Conservation (phyloP, 2,888 invertebrate genomes). For the Andricus quercusramuli region DNA sequence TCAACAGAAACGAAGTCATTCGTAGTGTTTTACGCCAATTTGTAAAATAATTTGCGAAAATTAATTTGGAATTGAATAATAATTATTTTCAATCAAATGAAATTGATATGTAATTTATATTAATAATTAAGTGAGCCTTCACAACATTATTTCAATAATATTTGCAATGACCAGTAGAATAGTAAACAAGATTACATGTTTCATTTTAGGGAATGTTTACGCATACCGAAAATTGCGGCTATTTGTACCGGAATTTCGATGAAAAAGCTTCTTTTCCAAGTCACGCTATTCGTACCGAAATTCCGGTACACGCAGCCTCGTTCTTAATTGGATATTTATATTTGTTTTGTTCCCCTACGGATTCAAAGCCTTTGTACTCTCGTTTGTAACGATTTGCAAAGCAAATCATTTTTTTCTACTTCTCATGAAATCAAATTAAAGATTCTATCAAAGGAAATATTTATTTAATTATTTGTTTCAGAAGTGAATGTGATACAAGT, state of each 20-base stretch:
- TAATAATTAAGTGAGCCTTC: not conserved
- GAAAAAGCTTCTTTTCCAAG: too few relatives aligned
- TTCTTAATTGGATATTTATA: not conserved
- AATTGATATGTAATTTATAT: not conserved
- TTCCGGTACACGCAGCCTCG: too few relatives aligned
- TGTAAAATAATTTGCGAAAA: not conserved
- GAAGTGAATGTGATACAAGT: not conserved
- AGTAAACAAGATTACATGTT: not conserved
- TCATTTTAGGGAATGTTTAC: not conserved
- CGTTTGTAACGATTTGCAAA: not conserved
- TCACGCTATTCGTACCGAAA: too few relatives aligned
- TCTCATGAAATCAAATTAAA: not conserved
- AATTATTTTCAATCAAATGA: not conserved
- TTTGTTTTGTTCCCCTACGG: not conserved
- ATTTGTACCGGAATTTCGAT: too few relatives aligned
- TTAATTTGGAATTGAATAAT: not conserved
- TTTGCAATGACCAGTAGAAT: not conserved
- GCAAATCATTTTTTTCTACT: not conserved
- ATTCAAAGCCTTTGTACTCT: not conserved
- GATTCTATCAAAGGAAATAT: not conserved
- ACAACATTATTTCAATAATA: not conserved
- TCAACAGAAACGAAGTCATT: not conserved
- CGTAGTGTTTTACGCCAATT: not conserved
- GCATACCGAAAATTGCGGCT: too few relatives aligned
- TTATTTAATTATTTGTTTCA: not conserved